Base-by-base conservation (phyloP, 2,888 invertebrate genomes). In the Hirudinaria manillensis region DNA sequence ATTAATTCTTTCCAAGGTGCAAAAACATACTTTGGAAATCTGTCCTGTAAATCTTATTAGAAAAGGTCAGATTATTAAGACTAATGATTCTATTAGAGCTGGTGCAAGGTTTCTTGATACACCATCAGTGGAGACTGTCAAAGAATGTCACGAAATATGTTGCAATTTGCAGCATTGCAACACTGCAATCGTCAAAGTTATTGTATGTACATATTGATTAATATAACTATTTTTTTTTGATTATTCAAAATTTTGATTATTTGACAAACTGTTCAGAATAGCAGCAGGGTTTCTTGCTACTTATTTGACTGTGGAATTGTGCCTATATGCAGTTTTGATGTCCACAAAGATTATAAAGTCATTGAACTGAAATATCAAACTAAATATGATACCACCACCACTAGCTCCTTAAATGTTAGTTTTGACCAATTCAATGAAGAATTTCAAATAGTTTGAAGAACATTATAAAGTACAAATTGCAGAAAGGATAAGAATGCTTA, bases 61-160 rank as follows among this genome's bases (percentile, higher is more conserved):
- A 34, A 68, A 68, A 24, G 68, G 68, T 34, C 68, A 68, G 32
- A 68, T 68, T 34, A 68, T 68, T 29, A 68, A 68, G 21, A 68
- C 68, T 29, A 68, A 68, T 34, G 68, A 29, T n/a, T 68, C 68
- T 36, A 10, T 68, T n/a, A n/a, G 32, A 34, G 68, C 68, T 3
- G 68, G 68, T 36, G 68, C 68, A n/a, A 2, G 13, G 7, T 68
- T 68, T 32, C 32, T 68, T 34, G 29, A 34, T 3, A 29, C 68
- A 34, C 68, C 36, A 29, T 36, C 32, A 10, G 34, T 68, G n/a
- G n/a, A n/a, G 2, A 68, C 32, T 68, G 68, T 36, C n/a, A 36
- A 32, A 34, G 32, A 68, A 36, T 68, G 68, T 19, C 68, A 68
- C 16, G 68, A 68, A 68, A 68, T 34, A 6, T 68, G 68, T 32